A percentile compares a stretch with the other conserved stretches of the same genome.
These are phyloP conservation scores for Ceyx margarethae DNA, from an alignment of 2,113 vertebrate species.

Conservation along the genomic window DNA sequence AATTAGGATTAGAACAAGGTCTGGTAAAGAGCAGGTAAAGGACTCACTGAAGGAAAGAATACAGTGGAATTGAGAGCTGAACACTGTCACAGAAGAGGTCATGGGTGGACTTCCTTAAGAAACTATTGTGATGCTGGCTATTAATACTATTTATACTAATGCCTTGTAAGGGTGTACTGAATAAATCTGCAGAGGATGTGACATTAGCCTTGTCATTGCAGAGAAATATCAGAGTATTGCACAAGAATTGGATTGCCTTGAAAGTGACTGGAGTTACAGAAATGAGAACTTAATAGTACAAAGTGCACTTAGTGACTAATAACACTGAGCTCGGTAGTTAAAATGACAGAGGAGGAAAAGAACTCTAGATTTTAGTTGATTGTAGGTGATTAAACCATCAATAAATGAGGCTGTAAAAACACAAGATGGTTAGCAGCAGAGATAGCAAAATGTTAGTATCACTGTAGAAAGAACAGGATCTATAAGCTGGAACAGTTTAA, in stretches of 20 bases:
- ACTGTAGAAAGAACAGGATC: not conserved
- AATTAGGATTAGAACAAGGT: not conserved
- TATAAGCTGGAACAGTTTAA: not conserved
- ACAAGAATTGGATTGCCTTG: not conserved
- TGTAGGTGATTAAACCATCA: constrained; percentile 17
- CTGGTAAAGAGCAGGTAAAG: not conserved
- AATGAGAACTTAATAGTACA: constrained; percentile 17
- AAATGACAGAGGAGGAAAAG: constrained; percentile 22
- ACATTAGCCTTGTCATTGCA: constrained; percentile 10
- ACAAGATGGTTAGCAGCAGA: not conserved
- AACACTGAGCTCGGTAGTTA: constrained; percentile 18
- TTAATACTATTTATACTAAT: not conserved
- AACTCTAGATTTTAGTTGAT: constrained; percentile 11
- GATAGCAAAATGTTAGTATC: not conserved
- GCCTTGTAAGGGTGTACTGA: not conserved
- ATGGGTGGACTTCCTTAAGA: not conserved
- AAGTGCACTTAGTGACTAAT: constrained; percentile 46
- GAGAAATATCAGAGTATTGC: not conserved
- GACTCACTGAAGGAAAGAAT: not conserved
- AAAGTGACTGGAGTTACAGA: constrained; percentile 20
- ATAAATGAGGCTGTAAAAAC: not conserved
- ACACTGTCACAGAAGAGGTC: not conserved
- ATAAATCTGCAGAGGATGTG: constrained; percentile 13
- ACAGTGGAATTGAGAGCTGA: not conserved
- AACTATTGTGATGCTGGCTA: not conserved